These are phyloP conservation scores for Pseudomyrmex sp. DNA, from an alignment of 1,140 invertebrate species.

Conservation along the genomic window DNA sequence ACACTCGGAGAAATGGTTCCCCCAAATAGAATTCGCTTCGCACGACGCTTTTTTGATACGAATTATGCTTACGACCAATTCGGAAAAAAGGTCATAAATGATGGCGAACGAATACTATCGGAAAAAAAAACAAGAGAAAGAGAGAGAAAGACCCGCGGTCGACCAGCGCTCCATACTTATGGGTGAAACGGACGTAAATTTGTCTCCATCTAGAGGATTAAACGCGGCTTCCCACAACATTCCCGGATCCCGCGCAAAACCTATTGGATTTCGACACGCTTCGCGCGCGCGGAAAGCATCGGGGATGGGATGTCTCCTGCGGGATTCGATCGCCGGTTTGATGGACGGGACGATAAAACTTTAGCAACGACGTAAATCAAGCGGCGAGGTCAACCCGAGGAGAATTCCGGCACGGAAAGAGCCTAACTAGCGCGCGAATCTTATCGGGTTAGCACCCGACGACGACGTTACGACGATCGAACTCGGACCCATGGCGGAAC, in stretches of 20 bases:
- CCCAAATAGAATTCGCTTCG: background rate
- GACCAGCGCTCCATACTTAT: background rate
- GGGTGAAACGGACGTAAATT: slow-evolving; percentile 55
- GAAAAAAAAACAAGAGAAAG: background rate
- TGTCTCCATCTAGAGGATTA: slow-evolving; percentile 43
- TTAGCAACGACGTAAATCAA: slow-evolving; percentile 77
- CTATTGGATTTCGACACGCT: slow-evolving; percentile 30
- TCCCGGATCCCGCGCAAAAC: slow-evolving; percentile 40
- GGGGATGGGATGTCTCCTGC: slow-evolving; percentile 11
- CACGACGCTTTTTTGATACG: background rate
- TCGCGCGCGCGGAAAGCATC: slow-evolving; percentile 24
- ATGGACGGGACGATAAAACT: slow-evolving; percentile 79
- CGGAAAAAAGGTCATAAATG: slow-evolving; percentile 34
- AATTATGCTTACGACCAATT: slow-evolving; percentile 24
- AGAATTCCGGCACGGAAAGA: slow-evolving; percentile 33
- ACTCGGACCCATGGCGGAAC: background rate
- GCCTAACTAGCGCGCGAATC: slow-evolving; percentile 22
- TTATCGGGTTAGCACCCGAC: slow-evolving; percentile 40
- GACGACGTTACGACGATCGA: slow-evolving; percentile 28
- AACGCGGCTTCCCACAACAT: slow-evolving; percentile 27
- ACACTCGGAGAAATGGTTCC: background rate
- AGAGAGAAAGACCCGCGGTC: background rate
- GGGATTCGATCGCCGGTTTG: slow-evolving; percentile 59
- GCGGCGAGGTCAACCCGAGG: slow-evolving; percentile 18
- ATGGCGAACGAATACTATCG: background rate